Evolutionary conservation across 2,888 invertebrate species (phyloP), one percentile per base, ranked within the genome.

Genomic region (Carterocephalus palaemon): DNA sequence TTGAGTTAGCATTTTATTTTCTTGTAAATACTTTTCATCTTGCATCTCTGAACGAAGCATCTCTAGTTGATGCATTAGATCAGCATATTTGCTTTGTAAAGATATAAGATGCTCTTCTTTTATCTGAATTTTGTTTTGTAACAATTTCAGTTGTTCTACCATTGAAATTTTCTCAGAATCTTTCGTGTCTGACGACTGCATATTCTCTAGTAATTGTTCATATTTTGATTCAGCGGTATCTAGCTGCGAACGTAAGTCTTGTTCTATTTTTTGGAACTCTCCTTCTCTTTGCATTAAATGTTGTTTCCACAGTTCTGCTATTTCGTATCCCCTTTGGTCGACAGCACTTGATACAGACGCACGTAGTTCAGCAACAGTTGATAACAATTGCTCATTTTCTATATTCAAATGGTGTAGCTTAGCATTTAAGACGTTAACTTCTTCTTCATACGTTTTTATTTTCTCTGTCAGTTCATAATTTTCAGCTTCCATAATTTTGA

Each of bases 281-380:
- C 72, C 77, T 77, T 92, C 92, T 26, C 90, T 87, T 55, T 88
- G 85, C n/a, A 88, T 82, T 46, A 92, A 67, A 70, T 92, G 92
- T 52, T 90, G 84, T 60, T 92, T 91, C 92, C 92, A 92, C 60
- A 91, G 83, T 71, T 90, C 89, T 5, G 92, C 92, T 46, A 92
- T 89, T 76, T 92, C 91, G 57, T 85, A 85, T 39, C 92, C 92
- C 54, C 90, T 84, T 67, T 92, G 90, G 61, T 92, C 92, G 16
- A 92, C 88, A 46, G 90, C 84, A 47, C 82, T 76, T 24, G 89
- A 75, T 24, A 88, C 64, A 3, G 85, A 81, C 5, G 80, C 79
- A 13, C 82, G 78, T 42, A 88, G 61, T 55, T 88, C 88, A 8
- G 86, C 69, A 9, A 87, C 80, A 22, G 75, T 80, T 15, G 85